Evolutionary conservation across 2,888 invertebrate species (phyloP).

Genomic region (Drosophila stalkeri): DNA sequence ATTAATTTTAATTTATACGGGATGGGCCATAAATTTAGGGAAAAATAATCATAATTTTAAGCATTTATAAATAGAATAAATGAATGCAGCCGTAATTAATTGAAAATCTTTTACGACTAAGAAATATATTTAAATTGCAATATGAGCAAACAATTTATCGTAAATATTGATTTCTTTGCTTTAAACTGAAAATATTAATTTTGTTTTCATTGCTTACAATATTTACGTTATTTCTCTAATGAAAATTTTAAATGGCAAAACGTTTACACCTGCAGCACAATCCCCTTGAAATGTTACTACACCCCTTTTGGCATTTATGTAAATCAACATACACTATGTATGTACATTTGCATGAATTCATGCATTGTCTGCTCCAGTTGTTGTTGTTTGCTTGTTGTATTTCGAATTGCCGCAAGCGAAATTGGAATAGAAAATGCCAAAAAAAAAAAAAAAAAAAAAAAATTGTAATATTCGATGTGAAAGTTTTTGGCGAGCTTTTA

Average conservation of each 20-base stretch:
- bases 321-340: slow-evolving; percentile 5
- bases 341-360: neutral
- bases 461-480: slow-evolving; percentile 24
- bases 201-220: neutral
- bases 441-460: too few relatives aligned
- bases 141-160: neutral
- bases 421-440: slow-evolving; percentile 41
- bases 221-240: neutral
- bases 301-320: slow-evolving; percentile 1
- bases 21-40: neutral
- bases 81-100: neutral
- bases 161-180: neutral
- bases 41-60: neutral
- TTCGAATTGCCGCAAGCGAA: slow-evolving; percentile 18
- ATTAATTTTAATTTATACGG: neutral
- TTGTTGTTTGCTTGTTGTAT: neutral
- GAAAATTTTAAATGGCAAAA: neutral
- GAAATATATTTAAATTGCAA: neutral
- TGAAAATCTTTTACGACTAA: neutral
- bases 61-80: neutral
- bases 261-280: neutral
- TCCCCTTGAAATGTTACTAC: neutral
- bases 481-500: slow-evolving; percentile 50
- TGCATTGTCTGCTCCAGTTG: neutral
- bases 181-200: neutral